Base-by-base conservation (phyloP, 2,797 vertebrate genomes). In the Taeniopygia guttata region DNA sequence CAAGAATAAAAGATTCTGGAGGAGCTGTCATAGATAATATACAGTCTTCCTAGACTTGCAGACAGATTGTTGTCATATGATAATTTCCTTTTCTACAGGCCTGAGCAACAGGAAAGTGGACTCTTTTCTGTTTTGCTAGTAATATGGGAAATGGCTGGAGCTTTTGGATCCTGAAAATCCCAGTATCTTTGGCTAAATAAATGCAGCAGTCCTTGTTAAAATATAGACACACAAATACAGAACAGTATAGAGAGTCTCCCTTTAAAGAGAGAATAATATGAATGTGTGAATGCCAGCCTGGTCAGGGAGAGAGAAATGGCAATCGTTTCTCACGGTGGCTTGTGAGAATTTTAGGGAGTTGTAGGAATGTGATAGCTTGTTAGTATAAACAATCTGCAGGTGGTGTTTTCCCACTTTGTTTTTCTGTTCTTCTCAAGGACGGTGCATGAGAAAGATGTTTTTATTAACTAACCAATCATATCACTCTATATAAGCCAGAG, bases 1-100 rank as follows among this genome's bases (percentile, higher is more conserved):
- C 66, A 78, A 78, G 62, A 54, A 80, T 51, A 77, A 95, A 85
- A 85, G 27, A 30, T 73, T 78, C 55, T 59, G 22, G 26, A 87
- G 58, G 30, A 87, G 13, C 36, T 69, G 13, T 52, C 5, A 8
- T 78, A 70, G 20, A 79, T 32, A 34, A 87, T 92, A 76, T 11
- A 67, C 2, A 32, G 8, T 46, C 48, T 82, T 85, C 13, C 25
- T 67, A 55, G 29, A 80, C 62, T 60, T 67, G 32, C 21, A 82
- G 26, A 5, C 63, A 56, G 6, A 8, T 68, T 91, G 38, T 84
- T 77, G 38, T 76, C 13, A 13, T 84, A 83, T 52, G 11, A 15
- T 56, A 80, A 54, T 77, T 95, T 83, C 30, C 9, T 78, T 85
- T 74, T 67, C 60, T 59, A 40, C 16, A 64, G 21, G 12, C 7